Evolutionary conservation across 1,140 invertebrate genomes (phyloP), one percentile per base, ranked within the genome.

Genomic region (Diploscapter pachys): DNA sequence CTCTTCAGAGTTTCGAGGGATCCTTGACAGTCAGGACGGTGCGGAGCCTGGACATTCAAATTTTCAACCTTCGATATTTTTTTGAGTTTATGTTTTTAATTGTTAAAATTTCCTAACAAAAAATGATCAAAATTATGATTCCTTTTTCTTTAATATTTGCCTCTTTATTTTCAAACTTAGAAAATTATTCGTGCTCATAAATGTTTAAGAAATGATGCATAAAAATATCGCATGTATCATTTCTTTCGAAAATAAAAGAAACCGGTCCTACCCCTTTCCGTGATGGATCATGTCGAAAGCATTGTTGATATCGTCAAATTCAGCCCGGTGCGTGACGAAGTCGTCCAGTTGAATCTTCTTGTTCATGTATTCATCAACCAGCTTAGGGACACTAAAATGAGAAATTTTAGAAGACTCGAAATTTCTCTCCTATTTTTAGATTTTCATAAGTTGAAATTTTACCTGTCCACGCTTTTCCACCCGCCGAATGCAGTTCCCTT

Each of bases 331-430:
- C 2, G 94, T 94, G 9, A 99, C 90, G 89, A 98, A 99, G 84
- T 95, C 93, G 87, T 99, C 95, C 51, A 99, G 89, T 78, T 92
- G 90, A 49, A 99, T 85, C 86, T 94, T 91, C 76, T 92, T 92
- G 0, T 89, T 87, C 82, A 94, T 82, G 85, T 98, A 98, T n/a
- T 92, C 90, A 31, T 96, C 90, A 3, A 99, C 96, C 4, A 99
- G 89, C 84, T 92, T 91, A 0, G 96, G 96, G 3, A 99, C 93
- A 87, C 90, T 92, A 31, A 31, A 31, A 31, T 63, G 97, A 93
- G 67, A 93, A 90, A 80, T 93, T 95, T 86, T 2, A 31, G 13
- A 13, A 65, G 2, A 9, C 63, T 65, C 9, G 1, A 65, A 65
- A 31, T 8, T 1, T 65, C 63, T 31, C 8, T 65, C 51, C 13